phyloP scores from a whole-genome alignment of 2,113 vertebrate species.

The Manacus vitellinus region DNA sequence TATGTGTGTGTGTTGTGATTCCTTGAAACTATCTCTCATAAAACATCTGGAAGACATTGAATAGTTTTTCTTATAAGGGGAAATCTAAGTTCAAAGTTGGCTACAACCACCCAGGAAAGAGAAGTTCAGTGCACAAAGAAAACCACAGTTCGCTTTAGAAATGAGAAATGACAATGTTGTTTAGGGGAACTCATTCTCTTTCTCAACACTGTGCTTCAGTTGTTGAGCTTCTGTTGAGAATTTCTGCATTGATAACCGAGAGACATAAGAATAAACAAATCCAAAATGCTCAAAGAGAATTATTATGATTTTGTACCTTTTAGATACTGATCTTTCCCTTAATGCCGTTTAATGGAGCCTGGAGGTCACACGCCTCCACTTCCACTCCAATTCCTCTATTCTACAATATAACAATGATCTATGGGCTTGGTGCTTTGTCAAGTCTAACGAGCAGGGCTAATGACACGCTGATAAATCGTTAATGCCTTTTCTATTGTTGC shows the following conservation, averaged over 20 bases:
- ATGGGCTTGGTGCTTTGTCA: neutral
- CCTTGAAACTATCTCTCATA: neutral
- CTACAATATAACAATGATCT: neutral
- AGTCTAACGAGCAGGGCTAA: neutral
- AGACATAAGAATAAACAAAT: neutral
- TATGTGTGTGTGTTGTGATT: fast-evolving
- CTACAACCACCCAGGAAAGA: neutral
- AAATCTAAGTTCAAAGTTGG: neutral
- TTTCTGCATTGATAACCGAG: neutral
- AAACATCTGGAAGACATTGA: neutral
- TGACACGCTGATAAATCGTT: neutral
- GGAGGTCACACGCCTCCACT: neutral
- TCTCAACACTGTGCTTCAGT: fast-evolving
- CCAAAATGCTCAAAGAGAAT: neutral
- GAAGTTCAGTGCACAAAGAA: neutral
- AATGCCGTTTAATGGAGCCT: neutral
- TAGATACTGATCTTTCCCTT: neutral
- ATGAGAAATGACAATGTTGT: fast-evolving
- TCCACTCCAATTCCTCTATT: neutral
- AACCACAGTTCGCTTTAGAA: fast-evolving
- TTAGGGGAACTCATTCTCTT: neutral
- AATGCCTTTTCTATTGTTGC: neutral
- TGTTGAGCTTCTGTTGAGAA: fast-evolving
- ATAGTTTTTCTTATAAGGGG: neutral
- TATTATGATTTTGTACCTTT: neutral